Evolutionary conservation across 2,888 invertebrate genomes (phyloP).

Genomic region (Phalera bucephala): DNA sequence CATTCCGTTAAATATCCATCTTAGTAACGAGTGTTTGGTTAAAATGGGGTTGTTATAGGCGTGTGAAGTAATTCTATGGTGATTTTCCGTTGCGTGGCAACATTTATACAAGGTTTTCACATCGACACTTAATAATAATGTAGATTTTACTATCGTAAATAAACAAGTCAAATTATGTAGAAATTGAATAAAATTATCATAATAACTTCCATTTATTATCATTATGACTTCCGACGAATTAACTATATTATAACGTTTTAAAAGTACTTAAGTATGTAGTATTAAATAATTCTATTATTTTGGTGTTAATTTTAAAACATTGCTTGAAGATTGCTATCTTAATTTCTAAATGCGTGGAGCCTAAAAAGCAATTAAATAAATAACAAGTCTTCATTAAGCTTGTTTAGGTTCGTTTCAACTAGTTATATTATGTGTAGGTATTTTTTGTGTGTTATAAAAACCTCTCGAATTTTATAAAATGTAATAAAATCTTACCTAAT

Average conservation of each 20-base stretch:
- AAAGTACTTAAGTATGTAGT: neutral
- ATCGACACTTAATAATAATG: no score
- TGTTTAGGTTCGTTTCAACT: no score
- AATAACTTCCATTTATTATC: slow-evolving; percentile 26
- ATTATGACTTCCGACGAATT: slow-evolving; percentile 12
- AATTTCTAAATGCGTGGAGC: slow-evolving; percentile 38
- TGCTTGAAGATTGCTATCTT: slow-evolving; percentile 42
- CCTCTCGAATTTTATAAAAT: no score
- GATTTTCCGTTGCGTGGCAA: neutral
- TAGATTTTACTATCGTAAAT: no score
- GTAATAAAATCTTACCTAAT: no score
- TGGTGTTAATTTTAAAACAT: slow-evolving; percentile 22
- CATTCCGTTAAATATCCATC: slow-evolving; percentile 3
- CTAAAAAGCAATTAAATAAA: slow-evolving; percentile 42
- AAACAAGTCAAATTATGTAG: no score
- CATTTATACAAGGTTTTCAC: neutral
- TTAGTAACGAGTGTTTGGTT: neutral
- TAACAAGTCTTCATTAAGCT: slow-evolving; percentile 41
- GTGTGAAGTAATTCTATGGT: neutral
- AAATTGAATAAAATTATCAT: slow-evolving; percentile 29
- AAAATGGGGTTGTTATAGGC: slow-evolving; percentile 15
- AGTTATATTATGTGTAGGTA: no score
- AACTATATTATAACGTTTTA: neutral
- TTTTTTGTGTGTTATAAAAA: no score
- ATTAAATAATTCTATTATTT: slow-evolving; percentile 13